Percentiles rank a stretch among this genome's conserved stretches.
Evolutionary conservation across 2,797 vertebrate species (phyloP).

Genomic region (Denticeps clupeoides): DNA sequence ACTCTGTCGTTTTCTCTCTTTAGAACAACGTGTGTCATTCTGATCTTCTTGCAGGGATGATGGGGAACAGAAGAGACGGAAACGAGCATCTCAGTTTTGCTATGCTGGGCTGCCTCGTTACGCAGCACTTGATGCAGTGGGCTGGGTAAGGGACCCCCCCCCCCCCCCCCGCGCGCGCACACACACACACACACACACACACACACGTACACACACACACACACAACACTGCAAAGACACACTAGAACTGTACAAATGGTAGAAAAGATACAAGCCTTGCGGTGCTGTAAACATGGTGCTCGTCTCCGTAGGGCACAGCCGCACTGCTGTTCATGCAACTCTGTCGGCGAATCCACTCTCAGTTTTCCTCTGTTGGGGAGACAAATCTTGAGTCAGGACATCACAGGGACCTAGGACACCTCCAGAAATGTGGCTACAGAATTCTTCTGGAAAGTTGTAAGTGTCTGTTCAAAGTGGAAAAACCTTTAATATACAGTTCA

Average conservation of each 20-base stretch:
- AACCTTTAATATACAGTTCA: neutral
- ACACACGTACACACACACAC: neutral
- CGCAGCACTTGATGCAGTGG: constrained; percentile 68
- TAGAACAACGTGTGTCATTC: neutral
- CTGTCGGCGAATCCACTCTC: constrained; percentile 67
- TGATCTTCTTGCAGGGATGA: constrained; percentile 45
- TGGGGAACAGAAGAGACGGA: constrained; percentile 49
- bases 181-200: neutral
- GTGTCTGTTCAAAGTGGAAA: constrained; percentile 28
- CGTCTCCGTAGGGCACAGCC: constrained; percentile 58
- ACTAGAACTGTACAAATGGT: too few species aligned
- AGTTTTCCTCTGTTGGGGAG: constrained; percentile 46
- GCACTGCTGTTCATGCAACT: constrained; percentile 71
- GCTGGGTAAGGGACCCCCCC: constrained; percentile 58
- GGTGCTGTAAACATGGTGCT: neutral
- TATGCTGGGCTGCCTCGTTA: constrained; percentile 50
- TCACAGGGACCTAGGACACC: constrained; percentile 23
- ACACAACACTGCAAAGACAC: neutral
- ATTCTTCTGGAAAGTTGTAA: constrained; percentile 54
- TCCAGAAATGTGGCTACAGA: constrained; percentile 50
- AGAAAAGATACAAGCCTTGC: neutral
- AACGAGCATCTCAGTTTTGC: constrained; percentile 55
- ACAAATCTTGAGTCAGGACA: constrained; percentile 18
- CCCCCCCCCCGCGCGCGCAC: constrained; percentile 3
- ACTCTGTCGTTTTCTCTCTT: neutral